Evolutionary conservation across 2,113 vertebrate genomes (phyloP).

Genomic region (Atlantisia rogersi): DNA sequence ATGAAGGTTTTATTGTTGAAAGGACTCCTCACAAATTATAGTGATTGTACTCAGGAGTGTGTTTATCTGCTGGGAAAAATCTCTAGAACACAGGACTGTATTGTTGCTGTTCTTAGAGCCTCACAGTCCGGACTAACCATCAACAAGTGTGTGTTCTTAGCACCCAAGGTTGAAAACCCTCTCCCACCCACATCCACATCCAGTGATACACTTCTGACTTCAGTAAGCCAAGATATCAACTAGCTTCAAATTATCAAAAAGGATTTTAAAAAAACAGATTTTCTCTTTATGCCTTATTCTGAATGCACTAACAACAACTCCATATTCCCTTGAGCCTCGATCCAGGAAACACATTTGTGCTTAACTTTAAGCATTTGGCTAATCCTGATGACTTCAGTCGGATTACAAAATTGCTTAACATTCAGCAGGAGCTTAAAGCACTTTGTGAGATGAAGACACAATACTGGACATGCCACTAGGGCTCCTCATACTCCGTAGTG

Average conservation of each 20-base stretch:
- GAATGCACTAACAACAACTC: not conserved
- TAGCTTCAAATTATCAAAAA: not conserved
- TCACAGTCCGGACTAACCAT: not conserved
- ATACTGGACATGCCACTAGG: not conserved
- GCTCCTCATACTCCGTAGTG: not conserved
- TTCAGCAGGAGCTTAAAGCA: slow-evolving; percentile 6
- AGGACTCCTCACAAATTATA: not conserved
- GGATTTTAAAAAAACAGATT: not conserved
- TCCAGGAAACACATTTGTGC: not conserved
- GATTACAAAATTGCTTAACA: slow-evolving; percentile 39
- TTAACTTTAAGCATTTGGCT: slow-evolving; percentile 46
- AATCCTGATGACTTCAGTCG: slow-evolving; percentile 35
- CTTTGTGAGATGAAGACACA: slow-evolving; percentile 2
- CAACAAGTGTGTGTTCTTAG: not conserved
- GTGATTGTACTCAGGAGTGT: not conserved
- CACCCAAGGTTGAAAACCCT: not conserved
- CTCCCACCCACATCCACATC: not conserved
- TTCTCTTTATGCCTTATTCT: not conserved
- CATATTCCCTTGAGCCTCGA: not conserved
- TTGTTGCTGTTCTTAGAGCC: not conserved
- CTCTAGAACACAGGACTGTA: not conserved
- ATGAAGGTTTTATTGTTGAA: not conserved
- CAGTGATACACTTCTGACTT: not conserved
- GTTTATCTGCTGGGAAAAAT: not conserved
- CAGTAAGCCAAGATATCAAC: not conserved